Base-by-base conservation (phyloP, 35 echinoderm and acorn worm genomes). In the Lytechinus variegatus region DNA sequence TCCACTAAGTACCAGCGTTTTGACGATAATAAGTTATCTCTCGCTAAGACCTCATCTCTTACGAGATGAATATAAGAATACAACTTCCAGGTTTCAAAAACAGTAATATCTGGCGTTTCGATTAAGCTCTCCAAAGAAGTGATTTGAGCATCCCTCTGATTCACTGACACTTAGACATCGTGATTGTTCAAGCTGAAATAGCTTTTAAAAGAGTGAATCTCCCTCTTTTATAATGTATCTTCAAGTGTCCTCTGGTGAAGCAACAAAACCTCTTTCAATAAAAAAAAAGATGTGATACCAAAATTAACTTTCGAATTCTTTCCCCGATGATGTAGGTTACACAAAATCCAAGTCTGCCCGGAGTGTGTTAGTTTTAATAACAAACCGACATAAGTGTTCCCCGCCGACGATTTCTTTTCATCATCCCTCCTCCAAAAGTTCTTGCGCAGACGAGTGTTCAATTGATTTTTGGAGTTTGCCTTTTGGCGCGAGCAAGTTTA, bases 321-420 rank as follows among this genome's bases (percentile, higher is more conserved):
- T 24, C n/a, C 66, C 4, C 66, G 66, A 79, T n/a, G 66, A 79
- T 79, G 66, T 24, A 24, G 66, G 8, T 24, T 79, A 79, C 66
- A 79, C 66, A 79, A 79, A n/a, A 79, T 79, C 66, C 66, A 16
- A 19, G 66, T n/a, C 66, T 79, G 66, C 66, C 66, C 66, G 66
- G 66, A 79, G 66, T 79, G 66, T 79, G 66, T 79, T 79, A 16
- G 66, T 79, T 79, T 79, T 79, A 79, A 79, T 24, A 79, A 79
- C 66, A 79, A 79, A 79, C 21, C 66, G 66, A 79, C 66, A 24
- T 79, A 79, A 79, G 66, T 79, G 66, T 79, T 79, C n/a, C n/a
- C 66, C 16, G n/a, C 66, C 66, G 66, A 19, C 66, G n/a, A 79
- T 24, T 79, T 24, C 8, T 79, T 79, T 24, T 79, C 19, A 24